A percentile compares a stretch with the other conserved stretches of the same genome.
Evolutionary conservation across 2,113 vertebrate genomes (phyloP).

Genomic region (Addax nasomaculatus): DNA sequence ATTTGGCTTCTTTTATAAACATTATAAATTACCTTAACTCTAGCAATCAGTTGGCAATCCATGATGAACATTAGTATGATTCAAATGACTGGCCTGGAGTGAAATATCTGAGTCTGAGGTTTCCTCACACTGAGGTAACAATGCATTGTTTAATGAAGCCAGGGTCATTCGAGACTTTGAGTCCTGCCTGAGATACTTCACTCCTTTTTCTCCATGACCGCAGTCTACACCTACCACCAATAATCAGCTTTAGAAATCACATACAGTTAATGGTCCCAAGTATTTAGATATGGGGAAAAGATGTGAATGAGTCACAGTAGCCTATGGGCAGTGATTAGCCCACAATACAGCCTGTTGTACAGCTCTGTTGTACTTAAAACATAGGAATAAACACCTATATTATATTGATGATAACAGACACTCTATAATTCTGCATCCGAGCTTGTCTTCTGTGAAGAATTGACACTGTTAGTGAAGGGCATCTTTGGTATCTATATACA

Average conservation of each 20-base stretch:
- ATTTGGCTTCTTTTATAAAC: conserved; percentile 15
- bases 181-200: neutral
- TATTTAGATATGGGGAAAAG: neutral
- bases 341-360: neutral
- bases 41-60: neutral
- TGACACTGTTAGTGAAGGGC: neutral
- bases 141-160: neutral
- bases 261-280: neutral
- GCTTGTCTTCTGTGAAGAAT: neutral
- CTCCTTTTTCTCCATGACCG: neutral
- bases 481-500: neutral
- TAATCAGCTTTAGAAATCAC: conserved; percentile 3
- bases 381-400: neutral
- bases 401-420: neutral
- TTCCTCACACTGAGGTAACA: neutral
- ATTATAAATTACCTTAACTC: neutral
- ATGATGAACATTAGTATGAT: neutral
- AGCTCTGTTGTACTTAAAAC: neutral
- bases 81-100: neutral
- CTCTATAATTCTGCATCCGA: neutral
- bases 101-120: neutral
- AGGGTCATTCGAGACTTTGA: neutral
- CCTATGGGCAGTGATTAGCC: neutral
- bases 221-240: neutral
- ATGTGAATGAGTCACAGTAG: neutral